Evolutionary conservation across 2,113 vertebrate genomes (phyloP), one percentile per base, ranked within the genome.

Genomic region (Reinhardtius hippoglossoides): DNA sequence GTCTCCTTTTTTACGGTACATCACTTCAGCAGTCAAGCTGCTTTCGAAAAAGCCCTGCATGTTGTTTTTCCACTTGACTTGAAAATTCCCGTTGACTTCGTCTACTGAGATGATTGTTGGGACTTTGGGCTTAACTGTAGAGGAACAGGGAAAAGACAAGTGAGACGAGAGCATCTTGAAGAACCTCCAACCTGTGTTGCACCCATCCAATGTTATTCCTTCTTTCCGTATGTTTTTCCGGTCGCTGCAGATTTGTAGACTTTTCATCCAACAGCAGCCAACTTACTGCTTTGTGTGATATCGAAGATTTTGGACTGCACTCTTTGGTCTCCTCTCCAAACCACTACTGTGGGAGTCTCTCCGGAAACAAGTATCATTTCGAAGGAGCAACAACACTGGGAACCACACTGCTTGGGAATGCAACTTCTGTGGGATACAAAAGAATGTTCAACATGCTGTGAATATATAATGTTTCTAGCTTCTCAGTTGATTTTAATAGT

Each of bases 81-180:
- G 0, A 67, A 85, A 76, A 37, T 89, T 86, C 5, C 85, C 87
- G 21, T 83, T 74, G 20, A 55, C 56, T 62, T 67, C 60, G 0
- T 21, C 5, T 18, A 94, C 78, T 13, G 71, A 58, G 13, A 31
- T 3, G 3, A 86, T 82, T 20, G 14, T 56, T 72, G 94, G 94
- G n/a, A 61, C 27, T 78, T 35, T 82, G 5, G 92, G 92, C 46
- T 93, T 94, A 13, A 91, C 94, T 94, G 77, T 8, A 26, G 9
- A 37, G 50, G 18, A 63, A 35, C 9, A 50, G 2, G 59, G 13
- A 46, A 0, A 3, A 2, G 18, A 31, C 16, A 23, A 54, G 50
- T n/a, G 20, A n/a, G 18, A 23, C 2, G 18, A 16, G 37, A 20
- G 12, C 24, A 16, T 44, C 14, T 50, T 16, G 15, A 16, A 18